Percentiles rank a stretch among this genome's conserved stretches.
phyloP scores from a whole-genome alignment of 2,797 vertebrate species.

The Microctenopoma lineatum region DNA sequence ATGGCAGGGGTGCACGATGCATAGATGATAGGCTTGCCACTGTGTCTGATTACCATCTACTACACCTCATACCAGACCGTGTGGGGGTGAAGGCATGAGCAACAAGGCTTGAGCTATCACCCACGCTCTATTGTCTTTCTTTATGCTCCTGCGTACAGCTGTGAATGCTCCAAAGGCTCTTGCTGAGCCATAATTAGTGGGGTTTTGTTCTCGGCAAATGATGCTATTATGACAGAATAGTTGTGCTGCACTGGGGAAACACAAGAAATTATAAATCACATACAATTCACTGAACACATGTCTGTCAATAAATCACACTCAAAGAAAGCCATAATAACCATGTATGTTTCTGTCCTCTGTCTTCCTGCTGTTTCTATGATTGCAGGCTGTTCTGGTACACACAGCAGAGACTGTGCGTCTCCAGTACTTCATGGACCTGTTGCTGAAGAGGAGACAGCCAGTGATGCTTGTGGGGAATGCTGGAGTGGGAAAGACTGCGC shows the following conservation, averaged over 20 bases:
- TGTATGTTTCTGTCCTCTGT: constrained; percentile 77
- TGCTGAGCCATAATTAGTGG: constrained; percentile 83
- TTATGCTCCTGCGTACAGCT: constrained; percentile 79
- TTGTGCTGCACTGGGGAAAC: constrained; percentile 77
- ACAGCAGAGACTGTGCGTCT: constrained; percentile 84
- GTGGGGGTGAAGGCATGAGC: constrained; percentile 79
- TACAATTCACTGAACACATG: constrained; percentile 82
- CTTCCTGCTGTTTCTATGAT: constrained; percentile 70
- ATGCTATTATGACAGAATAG: constrained; percentile 85
- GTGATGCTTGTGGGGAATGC: constrained; percentile 86
- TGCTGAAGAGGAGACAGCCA: constrained; percentile 83
- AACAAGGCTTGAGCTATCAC: constrained; percentile 81
- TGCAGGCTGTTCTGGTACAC: constrained; percentile 86
- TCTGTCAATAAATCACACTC: constrained; percentile 84
- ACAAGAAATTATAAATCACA: constrained; percentile 84
- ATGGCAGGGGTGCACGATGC: constrained; percentile 72
- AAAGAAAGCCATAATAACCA: constrained; percentile 80
- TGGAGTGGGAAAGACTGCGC: constrained; percentile 85
- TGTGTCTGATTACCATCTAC: constrained; percentile 83
- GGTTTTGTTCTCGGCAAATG: constrained; percentile 84
- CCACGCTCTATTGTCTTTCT: constrained; percentile 82
- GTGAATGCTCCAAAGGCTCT: constrained; percentile 80
- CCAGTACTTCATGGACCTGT: constrained; percentile 84
- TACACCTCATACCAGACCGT: constrained; percentile 76
- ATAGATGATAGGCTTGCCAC: constrained; percentile 81